A percentile compares a stretch with the other conserved stretches of the same genome.
Conservation (phyloP, 1,140 invertebrate genomes). For the Piezodorus guildinii region DNA sequence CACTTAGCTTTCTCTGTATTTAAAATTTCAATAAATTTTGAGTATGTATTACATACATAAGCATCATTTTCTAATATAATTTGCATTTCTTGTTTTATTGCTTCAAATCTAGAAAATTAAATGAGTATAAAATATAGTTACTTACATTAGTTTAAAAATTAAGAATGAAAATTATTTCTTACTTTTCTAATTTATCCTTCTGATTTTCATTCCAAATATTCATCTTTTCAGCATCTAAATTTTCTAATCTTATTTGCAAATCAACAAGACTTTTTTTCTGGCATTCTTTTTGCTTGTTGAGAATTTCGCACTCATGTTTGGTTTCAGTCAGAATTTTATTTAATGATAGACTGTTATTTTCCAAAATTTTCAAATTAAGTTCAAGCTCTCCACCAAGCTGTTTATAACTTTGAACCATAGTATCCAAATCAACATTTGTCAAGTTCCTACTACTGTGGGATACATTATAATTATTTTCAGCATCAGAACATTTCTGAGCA, state of each 20-base stretch:
- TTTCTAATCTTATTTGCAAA: slow-evolving; percentile 1
- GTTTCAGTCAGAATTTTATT: not conserved
- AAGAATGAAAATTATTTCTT: not conserved
- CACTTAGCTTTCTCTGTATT: not conserved
- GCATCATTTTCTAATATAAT: not conserved
- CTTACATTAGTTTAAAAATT: not conserved
- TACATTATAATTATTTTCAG: too few relatives aligned
- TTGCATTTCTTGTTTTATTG: not conserved
- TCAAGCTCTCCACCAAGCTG: not conserved
- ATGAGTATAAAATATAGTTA: not conserved
- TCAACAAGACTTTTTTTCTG: not conserved
- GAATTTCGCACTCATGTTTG: slow-evolving; percentile 1
- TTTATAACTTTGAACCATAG: not conserved
- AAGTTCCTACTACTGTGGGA: not conserved
- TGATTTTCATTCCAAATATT: not conserved
- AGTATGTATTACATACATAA: not conserved
- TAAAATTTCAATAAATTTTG: not conserved
- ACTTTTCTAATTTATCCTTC: not conserved
- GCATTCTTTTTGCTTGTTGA: not conserved
- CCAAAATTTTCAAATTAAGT: slow-evolving; percentile 1
- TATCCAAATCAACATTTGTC: not conserved
- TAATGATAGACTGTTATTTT: not conserved
- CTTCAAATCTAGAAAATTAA: not conserved
- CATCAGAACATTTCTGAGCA: too few relatives aligned
- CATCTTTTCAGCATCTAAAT: not conserved